A percentile compares a stretch with the other conserved stretches of the same genome.
phyloP scores from a whole-genome alignment of 2,113 vertebrate genomes.

The Sylvia atricapilla region DNA sequence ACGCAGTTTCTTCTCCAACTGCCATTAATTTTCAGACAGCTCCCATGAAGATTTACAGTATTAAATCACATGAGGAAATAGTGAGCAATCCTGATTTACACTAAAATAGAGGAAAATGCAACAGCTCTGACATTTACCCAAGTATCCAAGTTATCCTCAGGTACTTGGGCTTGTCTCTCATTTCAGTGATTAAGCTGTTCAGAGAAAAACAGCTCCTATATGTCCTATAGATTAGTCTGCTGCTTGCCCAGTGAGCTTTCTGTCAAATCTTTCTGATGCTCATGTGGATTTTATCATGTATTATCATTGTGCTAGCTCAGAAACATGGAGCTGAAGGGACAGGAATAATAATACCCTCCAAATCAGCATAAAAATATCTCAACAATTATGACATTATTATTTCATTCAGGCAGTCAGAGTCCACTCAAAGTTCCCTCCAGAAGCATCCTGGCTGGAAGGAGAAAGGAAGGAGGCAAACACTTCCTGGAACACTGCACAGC shows the following conservation, averaged over 20 bases:
- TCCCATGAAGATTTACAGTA: not conserved
- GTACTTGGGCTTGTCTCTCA: conserved; percentile 51
- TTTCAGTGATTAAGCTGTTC: conserved; percentile 62
- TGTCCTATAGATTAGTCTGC: conserved; percentile 41
- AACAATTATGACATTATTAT: not conserved
- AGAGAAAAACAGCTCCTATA: conserved; percentile 39
- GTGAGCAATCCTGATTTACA: conserved; percentile 26
- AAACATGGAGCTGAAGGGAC: not conserved
- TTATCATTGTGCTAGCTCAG: conserved; percentile 6
- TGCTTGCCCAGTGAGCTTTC: conserved; percentile 18
- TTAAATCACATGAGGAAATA: not conserved
- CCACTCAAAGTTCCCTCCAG: not conserved
- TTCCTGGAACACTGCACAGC: not conserved
- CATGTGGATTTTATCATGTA: not conserved
- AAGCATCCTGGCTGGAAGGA: not conserved
- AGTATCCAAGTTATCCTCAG: conserved; percentile 45
- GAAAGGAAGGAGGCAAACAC: not conserved
- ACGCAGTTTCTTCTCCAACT: not conserved
- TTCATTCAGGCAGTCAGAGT: not conserved
- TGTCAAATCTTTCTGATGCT: conserved; percentile 39
- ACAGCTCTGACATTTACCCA: conserved; percentile 55
- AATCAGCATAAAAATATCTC: not conserved
- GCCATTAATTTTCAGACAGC: conserved; percentile 40
- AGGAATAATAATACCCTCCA: conserved; percentile 11
- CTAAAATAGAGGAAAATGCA: conserved; percentile 32